These are phyloP conservation scores for Brachionus calyciflorus DNA, from an alignment of 1,140 invertebrate species.

Conservation along the genomic window DNA sequence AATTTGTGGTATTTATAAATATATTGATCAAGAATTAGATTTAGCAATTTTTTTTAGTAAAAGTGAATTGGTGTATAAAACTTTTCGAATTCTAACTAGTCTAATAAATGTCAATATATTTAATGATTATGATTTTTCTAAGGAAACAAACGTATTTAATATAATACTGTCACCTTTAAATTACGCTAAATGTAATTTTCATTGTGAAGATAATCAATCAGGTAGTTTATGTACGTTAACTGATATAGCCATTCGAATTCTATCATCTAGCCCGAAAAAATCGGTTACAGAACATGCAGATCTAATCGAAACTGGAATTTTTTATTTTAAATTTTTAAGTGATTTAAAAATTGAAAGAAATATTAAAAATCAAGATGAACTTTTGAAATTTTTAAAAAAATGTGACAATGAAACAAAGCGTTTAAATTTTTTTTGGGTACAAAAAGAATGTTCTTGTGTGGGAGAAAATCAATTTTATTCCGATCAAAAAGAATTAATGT, in stretches of 20 bases:
- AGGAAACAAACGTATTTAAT: background rate
- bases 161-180: background rate
- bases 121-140: background rate
- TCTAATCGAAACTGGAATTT: background rate
- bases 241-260: background rate
- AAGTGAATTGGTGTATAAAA: background rate
- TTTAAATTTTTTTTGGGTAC: background rate
- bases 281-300: background rate
- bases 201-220: background rate
- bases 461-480: background rate
- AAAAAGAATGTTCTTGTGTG: background rate
- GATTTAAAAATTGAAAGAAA: background rate
- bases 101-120: slow-evolving; percentile 8
- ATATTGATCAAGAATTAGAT: background rate
- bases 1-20: background rate
- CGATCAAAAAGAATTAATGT: background rate
- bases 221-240: background rate
- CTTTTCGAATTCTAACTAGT: background rate
- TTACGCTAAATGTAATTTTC: background rate
- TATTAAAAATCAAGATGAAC: background rate
- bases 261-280: background rate
- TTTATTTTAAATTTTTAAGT: slow-evolving; percentile 18
- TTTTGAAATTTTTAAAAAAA: background rate
- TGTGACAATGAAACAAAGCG: background rate
- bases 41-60: background rate